These are phyloP conservation scores for Halocaridina rubra DNA, from an alignment of 2,888 invertebrate genomes.

Conservation along the genomic window DNA sequence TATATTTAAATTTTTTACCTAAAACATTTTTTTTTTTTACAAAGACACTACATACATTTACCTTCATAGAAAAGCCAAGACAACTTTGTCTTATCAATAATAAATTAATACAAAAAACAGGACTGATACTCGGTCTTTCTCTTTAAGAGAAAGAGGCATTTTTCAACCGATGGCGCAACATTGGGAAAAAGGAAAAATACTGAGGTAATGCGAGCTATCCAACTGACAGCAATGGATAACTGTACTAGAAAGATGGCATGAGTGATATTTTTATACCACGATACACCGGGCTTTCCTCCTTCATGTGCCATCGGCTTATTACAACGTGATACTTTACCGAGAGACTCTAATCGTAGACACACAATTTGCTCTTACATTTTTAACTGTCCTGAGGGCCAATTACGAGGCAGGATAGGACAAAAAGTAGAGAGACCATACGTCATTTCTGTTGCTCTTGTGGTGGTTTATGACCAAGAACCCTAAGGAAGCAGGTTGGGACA, in stretches of 20 bases:
- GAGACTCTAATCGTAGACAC: not conserved
- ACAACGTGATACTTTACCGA: not conserved
- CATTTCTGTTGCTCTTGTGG: not conserved
- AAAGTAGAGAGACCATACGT: not conserved
- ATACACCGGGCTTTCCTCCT: not conserved
- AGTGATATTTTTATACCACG: too few relatives aligned
- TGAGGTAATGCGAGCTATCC: conserved; percentile 43
- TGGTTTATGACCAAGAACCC: conserved; percentile 2
- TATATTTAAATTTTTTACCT: conserved; percentile 38
- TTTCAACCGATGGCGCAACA: conserved; percentile 30
- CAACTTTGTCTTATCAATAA: conserved; percentile 36
- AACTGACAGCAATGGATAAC: not conserved
- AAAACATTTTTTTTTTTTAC: conserved; percentile 46
- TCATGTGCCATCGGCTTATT: not conserved
- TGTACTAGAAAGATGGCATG: not conserved
- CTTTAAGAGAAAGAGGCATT: conserved; percentile 26
- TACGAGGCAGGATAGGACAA: not conserved
- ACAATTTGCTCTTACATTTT: not conserved
- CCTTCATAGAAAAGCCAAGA: conserved; percentile 48
- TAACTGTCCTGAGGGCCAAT: conserved; percentile 8
- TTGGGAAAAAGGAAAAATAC: not conserved
- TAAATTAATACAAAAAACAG: conserved; percentile 42
- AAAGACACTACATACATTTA: conserved; percentile 53
- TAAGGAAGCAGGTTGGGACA: not conserved
- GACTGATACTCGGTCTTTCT: conserved; percentile 10